Conservation (phyloP, 2,113 vertebrate genomes). For the Zosterops pallidus region DNA sequence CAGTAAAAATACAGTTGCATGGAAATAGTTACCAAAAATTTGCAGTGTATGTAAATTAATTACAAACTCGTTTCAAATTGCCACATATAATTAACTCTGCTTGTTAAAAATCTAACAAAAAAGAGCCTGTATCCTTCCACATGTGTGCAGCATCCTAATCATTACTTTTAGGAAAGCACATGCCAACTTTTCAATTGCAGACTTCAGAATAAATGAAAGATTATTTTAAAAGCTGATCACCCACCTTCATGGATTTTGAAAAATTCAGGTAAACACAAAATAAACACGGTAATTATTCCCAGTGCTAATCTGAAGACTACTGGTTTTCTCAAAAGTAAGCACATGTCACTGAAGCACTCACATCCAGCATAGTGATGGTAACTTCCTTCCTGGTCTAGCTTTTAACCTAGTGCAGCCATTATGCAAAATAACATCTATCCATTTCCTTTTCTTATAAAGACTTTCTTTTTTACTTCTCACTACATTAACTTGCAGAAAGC, state of each 20-base stretch:
- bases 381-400: slow-evolving; percentile 64
- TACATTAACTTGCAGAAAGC: neutral
- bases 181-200: neutral
- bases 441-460: slow-evolving; percentile 66
- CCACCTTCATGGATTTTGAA: slow-evolving; percentile 82
- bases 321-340: slow-evolving; percentile 76
- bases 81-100: neutral
- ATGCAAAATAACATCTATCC: slow-evolving; percentile 16
- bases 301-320: slow-evolving; percentile 77
- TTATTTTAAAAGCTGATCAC: slow-evolving; percentile 34
- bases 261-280: slow-evolving; percentile 88
- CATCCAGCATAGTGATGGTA: neutral
- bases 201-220: neutral
- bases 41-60: neutral
- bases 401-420: slow-evolving; percentile 7
- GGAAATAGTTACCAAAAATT: neutral
- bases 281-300: slow-evolving; percentile 78
- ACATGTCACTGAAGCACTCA: slow-evolving; percentile 54
- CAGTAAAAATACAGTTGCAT: neutral
- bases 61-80: neutral
- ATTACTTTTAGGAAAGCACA: neutral
- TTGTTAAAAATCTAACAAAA: neutral
- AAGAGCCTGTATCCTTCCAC: neutral
- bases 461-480: neutral
- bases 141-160: neutral